Conservation (phyloP, 2,888 invertebrate genomes). For the Eurytoma adleriae region DNA sequence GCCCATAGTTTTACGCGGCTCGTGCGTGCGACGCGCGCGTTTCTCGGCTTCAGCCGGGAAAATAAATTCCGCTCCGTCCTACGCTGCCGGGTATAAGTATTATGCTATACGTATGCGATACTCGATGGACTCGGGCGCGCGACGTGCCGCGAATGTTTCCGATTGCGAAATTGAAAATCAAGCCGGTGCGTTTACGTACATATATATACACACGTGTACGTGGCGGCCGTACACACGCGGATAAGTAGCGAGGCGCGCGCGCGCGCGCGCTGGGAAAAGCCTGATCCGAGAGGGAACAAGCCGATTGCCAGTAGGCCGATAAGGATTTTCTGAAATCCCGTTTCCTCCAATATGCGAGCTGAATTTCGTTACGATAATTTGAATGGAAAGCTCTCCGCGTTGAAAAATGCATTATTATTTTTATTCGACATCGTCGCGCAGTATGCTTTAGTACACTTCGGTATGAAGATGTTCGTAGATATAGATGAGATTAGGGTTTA, state of each 20-base stretch:
- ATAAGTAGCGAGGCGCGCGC: not conserved
- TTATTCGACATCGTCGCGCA: too few species aligned
- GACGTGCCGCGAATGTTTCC: slow-evolving; percentile 36
- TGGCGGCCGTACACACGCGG: too few species aligned
- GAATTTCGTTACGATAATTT: too few species aligned
- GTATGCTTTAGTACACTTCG: too few species aligned
- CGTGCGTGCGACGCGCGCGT: not conserved
- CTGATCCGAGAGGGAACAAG: not conserved
- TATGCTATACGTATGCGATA: not conserved
- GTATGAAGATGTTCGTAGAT: too few species aligned
- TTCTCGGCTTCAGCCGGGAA: not conserved
- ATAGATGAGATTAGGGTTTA: too few species aligned
- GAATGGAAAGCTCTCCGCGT: too few species aligned
- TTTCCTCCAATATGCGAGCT: not conserved
- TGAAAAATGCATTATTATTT: too few species aligned
- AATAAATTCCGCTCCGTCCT: slow-evolving; percentile 19
- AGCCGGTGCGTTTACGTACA: not conserved
- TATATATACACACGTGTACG: not conserved
- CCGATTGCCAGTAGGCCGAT: not conserved
- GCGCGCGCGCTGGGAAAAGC: not conserved
- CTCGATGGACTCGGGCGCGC: slow-evolving; percentile 2
- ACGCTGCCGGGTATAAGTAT: not conserved
- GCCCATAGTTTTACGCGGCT: not conserved
- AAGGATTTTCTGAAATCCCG: slow-evolving; percentile 1
- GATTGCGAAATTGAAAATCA: slow-evolving; percentile 41